phyloP scores from a whole-genome alignment of 2,888 invertebrate genomes.

The Acleris sparsana region DNA sequence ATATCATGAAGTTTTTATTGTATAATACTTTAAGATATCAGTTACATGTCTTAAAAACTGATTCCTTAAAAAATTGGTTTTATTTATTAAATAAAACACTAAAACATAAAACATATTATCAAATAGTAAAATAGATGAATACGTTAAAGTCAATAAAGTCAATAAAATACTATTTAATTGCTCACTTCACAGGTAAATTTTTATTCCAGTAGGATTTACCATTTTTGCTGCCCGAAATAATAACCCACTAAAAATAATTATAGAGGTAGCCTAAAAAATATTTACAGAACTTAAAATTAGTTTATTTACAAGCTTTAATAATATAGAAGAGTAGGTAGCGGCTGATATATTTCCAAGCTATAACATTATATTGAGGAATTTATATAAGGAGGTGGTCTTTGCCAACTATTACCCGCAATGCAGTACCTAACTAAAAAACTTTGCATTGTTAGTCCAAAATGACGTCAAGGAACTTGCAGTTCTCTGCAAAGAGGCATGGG shows the following conservation, averaged over 20 bases:
- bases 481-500: no score
- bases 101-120: constrained; percentile 40
- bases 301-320: constrained; percentile 51
- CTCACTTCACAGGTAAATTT: constrained; percentile 10
- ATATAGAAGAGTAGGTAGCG: constrained; percentile 40
- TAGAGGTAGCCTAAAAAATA: constrained; percentile 45
- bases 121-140: constrained; percentile 40
- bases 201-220: constrained; percentile 4
- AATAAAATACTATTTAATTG: constrained; percentile 3
- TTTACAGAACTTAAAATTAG: constrained; percentile 55
- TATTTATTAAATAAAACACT: constrained; percentile 53
- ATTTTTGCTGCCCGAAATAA: constrained; percentile 25
- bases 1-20: no score
- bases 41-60: no score
- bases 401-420: constrained; percentile 5
- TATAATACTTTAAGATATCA: no score
- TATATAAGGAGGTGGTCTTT: constrained; percentile 15
- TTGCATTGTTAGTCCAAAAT: no score
- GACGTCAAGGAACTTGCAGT: no score
- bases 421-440: neutral
- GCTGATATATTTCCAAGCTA: constrained; percentile 35
- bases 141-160: constrained; percentile 2
- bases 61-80: constrained; percentile 20
- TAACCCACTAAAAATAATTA: constrained; percentile 40
- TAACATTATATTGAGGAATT: constrained; percentile 32